These are phyloP conservation scores for Lottia scabra DNA, from an alignment of 2,888 invertebrate species.

Conservation along the genomic window DNA sequence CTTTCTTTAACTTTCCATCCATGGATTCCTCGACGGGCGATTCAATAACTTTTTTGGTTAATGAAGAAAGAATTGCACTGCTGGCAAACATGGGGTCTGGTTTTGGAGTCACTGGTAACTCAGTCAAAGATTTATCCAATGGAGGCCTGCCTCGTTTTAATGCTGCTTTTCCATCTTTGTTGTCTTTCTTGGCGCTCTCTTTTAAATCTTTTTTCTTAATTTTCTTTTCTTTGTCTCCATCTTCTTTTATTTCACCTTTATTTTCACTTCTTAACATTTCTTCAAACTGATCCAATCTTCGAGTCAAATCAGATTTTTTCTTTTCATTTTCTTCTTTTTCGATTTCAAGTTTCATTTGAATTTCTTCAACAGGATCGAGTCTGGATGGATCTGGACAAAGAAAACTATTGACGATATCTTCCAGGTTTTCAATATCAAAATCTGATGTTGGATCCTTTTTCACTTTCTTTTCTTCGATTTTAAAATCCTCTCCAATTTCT, in stretches of 20 bases:
- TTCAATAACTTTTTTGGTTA: background rate
- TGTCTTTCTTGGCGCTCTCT: constrained; percentile 9
- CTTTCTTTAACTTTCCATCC: constrained; percentile 20
- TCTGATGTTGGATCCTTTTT: constrained; percentile 17
- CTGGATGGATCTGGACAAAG: background rate
- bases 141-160: background rate
- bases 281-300: background rate
- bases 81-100: background rate
- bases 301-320: background rate
- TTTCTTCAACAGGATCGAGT: background rate
- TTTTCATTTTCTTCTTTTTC: background rate
- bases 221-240: background rate
- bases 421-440: background rate
- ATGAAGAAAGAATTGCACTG: background rate
- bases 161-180: constrained; percentile 10
- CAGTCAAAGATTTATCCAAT: background rate
- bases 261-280: background rate
- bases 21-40: background rate
- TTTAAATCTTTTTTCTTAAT: constrained; percentile 11
- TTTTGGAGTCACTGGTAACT: background rate
- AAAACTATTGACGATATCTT: background rate
- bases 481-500: constrained; percentile 7
- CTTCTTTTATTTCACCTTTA: background rate
- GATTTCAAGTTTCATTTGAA: background rate
- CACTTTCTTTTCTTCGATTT: constrained; percentile 14